These are phyloP conservation scores for Acanthosoma haemorrhoidale DNA, from an alignment of 2,888 invertebrate genomes.

Conservation along the genomic window DNA sequence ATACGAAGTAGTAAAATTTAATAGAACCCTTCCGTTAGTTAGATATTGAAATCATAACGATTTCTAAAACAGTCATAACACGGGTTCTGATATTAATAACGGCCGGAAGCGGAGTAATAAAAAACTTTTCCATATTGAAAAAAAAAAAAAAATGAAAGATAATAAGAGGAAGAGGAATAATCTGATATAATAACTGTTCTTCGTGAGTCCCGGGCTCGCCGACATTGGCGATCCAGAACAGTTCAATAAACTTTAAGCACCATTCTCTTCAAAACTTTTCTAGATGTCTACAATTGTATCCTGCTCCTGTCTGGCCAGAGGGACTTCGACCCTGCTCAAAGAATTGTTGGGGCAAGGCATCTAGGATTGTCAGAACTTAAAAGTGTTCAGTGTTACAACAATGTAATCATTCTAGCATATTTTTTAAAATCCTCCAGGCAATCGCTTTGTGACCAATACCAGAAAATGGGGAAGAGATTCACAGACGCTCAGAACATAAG, in stretches of 20 bases:
- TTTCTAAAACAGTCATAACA: slow-evolving; percentile 18
- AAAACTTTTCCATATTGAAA: background rate
- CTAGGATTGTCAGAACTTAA: no score
- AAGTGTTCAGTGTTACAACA: no score
- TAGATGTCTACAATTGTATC: background rate
- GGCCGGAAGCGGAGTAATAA: slow-evolving; percentile 9
- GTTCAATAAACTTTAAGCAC: slow-evolving; percentile 3
- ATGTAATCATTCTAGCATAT: no score
- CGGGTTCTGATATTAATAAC: slow-evolving; percentile 17
- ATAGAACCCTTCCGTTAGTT: background rate
- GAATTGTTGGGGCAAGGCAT: no score
- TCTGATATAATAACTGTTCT: slow-evolving; percentile 1
- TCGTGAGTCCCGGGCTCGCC: background rate
- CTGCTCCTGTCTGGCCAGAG: no score
- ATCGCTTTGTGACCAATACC: no score
- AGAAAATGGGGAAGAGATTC: no score
- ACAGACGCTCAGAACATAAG: no score
- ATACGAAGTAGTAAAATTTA: background rate
- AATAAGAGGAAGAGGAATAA: background rate
- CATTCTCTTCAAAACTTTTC: background rate
- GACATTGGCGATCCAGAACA: slow-evolving; percentile 1
- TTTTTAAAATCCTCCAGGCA: no score
- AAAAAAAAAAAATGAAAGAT: background rate
- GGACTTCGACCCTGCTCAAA: background rate
- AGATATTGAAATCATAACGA: slow-evolving; percentile 22